phyloP scores from a whole-genome alignment of 2,113 vertebrate genomes.

The Globicephala melas region DNA sequence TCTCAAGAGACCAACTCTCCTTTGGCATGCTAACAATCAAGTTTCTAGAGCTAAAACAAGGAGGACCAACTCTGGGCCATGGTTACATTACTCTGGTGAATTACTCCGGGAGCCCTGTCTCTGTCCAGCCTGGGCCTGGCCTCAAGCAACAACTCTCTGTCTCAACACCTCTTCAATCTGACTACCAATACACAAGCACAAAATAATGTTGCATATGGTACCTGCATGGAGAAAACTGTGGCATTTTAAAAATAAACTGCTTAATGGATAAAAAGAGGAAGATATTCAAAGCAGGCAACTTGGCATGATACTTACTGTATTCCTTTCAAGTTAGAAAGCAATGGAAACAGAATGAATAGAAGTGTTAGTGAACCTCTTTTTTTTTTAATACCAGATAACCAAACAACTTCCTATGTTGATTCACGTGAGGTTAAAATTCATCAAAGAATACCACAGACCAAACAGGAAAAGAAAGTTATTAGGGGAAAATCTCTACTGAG shows the following conservation, averaged over 20 bases:
- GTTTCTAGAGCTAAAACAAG: neutral
- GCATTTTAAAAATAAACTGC: neutral
- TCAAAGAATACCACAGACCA: neutral
- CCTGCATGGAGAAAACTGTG: neutral
- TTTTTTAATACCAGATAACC: neutral
- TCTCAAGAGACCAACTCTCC: neutral
- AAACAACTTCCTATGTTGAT: neutral
- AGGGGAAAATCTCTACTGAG: neutral
- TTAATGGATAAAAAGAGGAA: conserved; percentile 46
- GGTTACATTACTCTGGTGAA: neutral
- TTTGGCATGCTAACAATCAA: neutral
- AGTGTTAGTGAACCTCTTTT: conserved; percentile 75
- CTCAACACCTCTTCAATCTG: neutral
- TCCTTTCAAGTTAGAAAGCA: conserved; percentile 83
- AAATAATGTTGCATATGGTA: neutral
- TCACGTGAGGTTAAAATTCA: neutral
- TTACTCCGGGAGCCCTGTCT: neutral
- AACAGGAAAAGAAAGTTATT: neutral
- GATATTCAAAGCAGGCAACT: conserved; percentile 51
- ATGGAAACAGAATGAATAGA: conserved; percentile 79
- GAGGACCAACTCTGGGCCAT: neutral
- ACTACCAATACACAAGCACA: neutral
- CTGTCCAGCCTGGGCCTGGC: neutral
- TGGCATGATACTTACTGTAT: conserved; percentile 82
- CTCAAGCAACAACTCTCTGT: neutral